phyloP scores from a whole-genome alignment of 37 sponge, comb jelly and placozoan genomes.

The Dysidea cf. avara region DNA sequence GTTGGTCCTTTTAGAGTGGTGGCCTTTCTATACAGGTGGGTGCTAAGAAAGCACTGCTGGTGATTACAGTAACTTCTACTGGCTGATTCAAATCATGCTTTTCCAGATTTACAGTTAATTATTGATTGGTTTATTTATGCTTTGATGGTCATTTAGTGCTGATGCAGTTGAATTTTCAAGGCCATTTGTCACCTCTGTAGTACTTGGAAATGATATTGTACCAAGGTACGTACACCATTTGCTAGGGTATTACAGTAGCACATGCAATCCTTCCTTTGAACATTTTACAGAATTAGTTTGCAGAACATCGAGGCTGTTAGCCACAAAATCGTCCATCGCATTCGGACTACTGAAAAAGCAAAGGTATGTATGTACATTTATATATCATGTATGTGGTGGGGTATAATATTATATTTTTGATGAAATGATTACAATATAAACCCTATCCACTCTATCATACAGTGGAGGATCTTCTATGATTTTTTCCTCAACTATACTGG shows the following conservation, averaged over 20 bases:
- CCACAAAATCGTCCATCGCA: constrained; percentile 25
- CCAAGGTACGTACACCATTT: constrained; percentile 56
- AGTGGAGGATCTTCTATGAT: not conserved
- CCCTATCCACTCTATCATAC: not conserved
- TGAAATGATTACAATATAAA: too few species aligned
- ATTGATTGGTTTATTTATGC: too few species aligned
- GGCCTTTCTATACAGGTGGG: too few species aligned
- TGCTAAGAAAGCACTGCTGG: too few species aligned
- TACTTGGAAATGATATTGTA: constrained; percentile 72
- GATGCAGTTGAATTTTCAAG: constrained; percentile 41
- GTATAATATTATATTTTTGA: too few species aligned
- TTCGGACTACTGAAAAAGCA: constrained; percentile 35
- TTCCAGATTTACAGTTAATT: too few species aligned
- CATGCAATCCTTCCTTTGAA: too few species aligned
- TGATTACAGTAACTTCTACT: too few species aligned
- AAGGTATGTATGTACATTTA: constrained; percentile 59
- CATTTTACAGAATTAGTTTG: constrained; percentile 27
- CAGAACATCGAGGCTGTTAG: constrained; percentile 43
- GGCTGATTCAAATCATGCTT: too few species aligned
- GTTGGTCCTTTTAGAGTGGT: too few species aligned
- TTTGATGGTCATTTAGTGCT: constrained; percentile 25
- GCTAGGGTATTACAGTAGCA: not conserved
- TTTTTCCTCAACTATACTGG: not conserved
- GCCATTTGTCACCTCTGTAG: constrained; percentile 60
- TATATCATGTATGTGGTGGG: too few species aligned